Conservation (phyloP, 1,140 invertebrate genomes). For the Drosophila orosa region DNA sequence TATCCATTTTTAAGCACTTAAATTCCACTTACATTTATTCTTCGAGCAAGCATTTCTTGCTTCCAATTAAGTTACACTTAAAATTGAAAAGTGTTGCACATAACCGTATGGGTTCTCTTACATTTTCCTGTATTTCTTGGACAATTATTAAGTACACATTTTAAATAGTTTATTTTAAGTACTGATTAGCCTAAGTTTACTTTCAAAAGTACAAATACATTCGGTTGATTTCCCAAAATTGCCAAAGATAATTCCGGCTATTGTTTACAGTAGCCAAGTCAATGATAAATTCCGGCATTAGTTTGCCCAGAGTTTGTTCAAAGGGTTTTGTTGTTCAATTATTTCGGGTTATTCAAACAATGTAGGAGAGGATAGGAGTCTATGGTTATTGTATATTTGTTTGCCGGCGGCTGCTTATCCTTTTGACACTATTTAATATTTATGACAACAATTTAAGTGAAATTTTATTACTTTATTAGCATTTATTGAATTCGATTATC, state of each 20-base stretch:
- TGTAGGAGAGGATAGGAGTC: neutral
- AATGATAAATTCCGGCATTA: slow-evolving; percentile 37
- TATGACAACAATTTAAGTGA: slow-evolving; percentile 31
- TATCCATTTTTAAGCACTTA: slow-evolving; percentile 37
- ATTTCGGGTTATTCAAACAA: slow-evolving; percentile 22
- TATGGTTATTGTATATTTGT: slow-evolving; percentile 20
- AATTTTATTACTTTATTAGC: slow-evolving; percentile 39
- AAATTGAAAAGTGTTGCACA: slow-evolving; percentile 45
- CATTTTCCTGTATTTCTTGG: slow-evolving; percentile 51
- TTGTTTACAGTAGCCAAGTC: slow-evolving; percentile 41
- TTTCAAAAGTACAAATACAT: slow-evolving; percentile 43
- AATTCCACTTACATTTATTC: slow-evolving; percentile 42
- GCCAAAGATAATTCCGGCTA: slow-evolving; percentile 19
- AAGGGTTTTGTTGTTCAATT: slow-evolving; percentile 24
- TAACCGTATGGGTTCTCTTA: slow-evolving; percentile 15
- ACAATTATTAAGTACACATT: slow-evolving; percentile 35
- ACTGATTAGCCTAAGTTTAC: slow-evolving; percentile 31
- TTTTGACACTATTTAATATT: slow-evolving; percentile 38
- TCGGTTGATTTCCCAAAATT: neutral
- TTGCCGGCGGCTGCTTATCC: slow-evolving; percentile 13
- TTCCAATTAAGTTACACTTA: slow-evolving; percentile 58
- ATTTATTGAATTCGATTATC: slow-evolving; percentile 38
- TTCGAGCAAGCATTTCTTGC: slow-evolving; percentile 29
- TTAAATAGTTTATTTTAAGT: slow-evolving; percentile 19
- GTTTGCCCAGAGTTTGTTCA: slow-evolving; percentile 9